Evolutionary conservation across 1,140 invertebrate species (phyloP).

Genomic region (Thaumetopoea pityocampa): DNA sequence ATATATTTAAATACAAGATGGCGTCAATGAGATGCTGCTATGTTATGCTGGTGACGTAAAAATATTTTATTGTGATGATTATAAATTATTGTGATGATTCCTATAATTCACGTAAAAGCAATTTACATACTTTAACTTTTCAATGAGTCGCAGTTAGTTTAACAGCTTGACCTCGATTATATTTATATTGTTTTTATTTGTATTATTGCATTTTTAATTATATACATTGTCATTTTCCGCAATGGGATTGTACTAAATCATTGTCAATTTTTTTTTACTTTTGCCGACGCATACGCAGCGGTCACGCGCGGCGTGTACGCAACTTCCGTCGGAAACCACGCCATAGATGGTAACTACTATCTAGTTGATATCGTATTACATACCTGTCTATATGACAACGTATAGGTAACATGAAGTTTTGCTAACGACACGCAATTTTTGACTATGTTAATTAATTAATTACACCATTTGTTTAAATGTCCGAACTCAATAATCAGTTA

Average conservation of each 20-base stretch:
- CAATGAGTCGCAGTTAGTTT: too few species aligned
- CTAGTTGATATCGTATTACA: constrained; percentile 31
- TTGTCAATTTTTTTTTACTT: constrained; percentile 13
- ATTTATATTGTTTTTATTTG: too few species aligned
- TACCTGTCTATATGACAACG: constrained; percentile 29
- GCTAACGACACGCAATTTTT: constrained; percentile 3
- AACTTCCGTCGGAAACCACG: constrained; percentile 69
- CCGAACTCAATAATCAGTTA: constrained; percentile 36
- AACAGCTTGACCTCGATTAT: too few species aligned
- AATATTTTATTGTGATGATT: too few species aligned
- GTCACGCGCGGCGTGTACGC: constrained; percentile 63
- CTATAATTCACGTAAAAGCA: too few species aligned
- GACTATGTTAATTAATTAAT: constrained; percentile 16
- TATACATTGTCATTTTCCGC: constrained; percentile 12
- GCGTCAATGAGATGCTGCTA: too few species aligned
- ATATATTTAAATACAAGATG: too few species aligned
- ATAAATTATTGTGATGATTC: too few species aligned
- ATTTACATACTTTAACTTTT: too few species aligned
- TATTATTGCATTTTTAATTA: too few species aligned
- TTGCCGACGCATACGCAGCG: constrained; percentile 31
- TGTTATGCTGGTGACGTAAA: too few species aligned
- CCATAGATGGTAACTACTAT: constrained; percentile 35
- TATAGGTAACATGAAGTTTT: constrained; percentile 26
- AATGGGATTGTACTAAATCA: constrained; percentile 4
- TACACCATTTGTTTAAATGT: constrained; percentile 37